Base-by-base conservation (phyloP, 2,888 invertebrate species). In the Orgyia antiqua region DNA sequence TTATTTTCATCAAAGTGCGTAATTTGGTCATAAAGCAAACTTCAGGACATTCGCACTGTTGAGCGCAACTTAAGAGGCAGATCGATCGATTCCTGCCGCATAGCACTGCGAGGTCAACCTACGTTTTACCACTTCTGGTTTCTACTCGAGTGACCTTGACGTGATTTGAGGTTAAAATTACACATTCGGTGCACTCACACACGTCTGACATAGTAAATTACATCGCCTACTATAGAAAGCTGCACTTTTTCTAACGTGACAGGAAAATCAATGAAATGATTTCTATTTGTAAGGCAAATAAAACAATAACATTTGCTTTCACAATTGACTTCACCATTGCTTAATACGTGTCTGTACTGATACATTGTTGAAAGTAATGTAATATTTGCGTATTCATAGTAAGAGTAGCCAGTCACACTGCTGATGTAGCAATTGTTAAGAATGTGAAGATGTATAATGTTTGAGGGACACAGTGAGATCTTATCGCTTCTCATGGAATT, bases 101-200 rank as follows among this genome's bases (percentile, higher is more conserved):
- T 68, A 70, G 64, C 64, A 60, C 39, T 42, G 46, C 72, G 65
- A 77, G 80, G 77, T 70, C 77, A 71, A 41, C 58, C 67, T 58
- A 72, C 67, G 71, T 72, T 64, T 68, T 65, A 65, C 53, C 59
- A 67, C 66, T 79, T 77, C 75, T 74, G 68, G 74, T 79, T 75
- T 68, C 66, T 68, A 66, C 45, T 64, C 58, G 56, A 63, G 55
- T 73, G 68, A 77, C 77, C 76, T 79, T 79, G 72, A 52, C 58
- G 66, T 55, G 54, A 58, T 72, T 69, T 72, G 67, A 71, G 73
- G 70, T 74, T 72, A 67, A 66, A 66, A 70, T 72, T 73, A 70
- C 65, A 67, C 61, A 72, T 73, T 71, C 64, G 49, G 55, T 53
- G 40, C 59, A 51, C 58, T 57, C 52, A 54, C 45, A 45, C 59